Percentiles rank a stretch among this genome's conserved stretches.
Evolutionary conservation across 1,140 invertebrate species (phyloP).

Genomic region (Euglossa dilemma): DNA sequence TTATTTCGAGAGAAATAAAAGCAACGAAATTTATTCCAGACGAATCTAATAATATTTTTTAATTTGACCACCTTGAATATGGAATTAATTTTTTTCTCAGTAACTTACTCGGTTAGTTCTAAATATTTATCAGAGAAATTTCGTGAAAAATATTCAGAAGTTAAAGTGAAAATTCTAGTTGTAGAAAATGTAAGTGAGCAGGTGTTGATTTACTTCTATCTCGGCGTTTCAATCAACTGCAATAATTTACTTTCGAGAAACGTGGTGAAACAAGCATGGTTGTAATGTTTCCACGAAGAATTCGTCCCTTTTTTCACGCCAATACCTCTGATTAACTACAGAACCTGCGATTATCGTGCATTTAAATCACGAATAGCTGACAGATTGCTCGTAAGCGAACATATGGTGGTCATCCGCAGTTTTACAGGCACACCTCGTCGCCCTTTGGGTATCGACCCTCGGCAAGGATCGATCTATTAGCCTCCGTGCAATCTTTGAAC

Average conservation of each 20-base stretch:
- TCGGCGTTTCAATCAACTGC: not conserved
- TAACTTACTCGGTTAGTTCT: too few relatives aligned
- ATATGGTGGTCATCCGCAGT: constrained; percentile 77
- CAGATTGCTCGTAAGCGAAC: constrained; percentile 52
- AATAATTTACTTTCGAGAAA: not conserved
- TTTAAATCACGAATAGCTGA: constrained; percentile 65
- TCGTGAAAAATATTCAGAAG: too few relatives aligned
- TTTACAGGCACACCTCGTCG: constrained; percentile 60
- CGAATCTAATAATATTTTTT: too few relatives aligned
- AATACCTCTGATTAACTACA: constrained; percentile 39
- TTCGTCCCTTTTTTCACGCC: not conserved
- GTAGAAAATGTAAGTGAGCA: too few relatives aligned
- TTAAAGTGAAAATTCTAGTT: too few relatives aligned
- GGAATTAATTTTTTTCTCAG: too few relatives aligned
- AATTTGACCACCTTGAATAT: too few relatives aligned
- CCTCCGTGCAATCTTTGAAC: constrained; percentile 68
- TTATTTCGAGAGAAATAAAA: too few relatives aligned
- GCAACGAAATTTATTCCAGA: too few relatives aligned
- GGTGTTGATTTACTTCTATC: not conserved
- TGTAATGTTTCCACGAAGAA: not conserved
- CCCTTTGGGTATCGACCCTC: constrained; percentile 38
- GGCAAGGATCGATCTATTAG: constrained; percentile 45
- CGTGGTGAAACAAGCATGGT: not conserved
- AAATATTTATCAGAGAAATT: too few relatives aligned
- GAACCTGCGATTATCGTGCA: constrained; percentile 59